Percentiles rank a stretch among this genome's conserved stretches.
These are phyloP conservation scores for Notiomystis cincta DNA, from an alignment of 2,113 vertebrate species.

Conservation along the genomic window DNA sequence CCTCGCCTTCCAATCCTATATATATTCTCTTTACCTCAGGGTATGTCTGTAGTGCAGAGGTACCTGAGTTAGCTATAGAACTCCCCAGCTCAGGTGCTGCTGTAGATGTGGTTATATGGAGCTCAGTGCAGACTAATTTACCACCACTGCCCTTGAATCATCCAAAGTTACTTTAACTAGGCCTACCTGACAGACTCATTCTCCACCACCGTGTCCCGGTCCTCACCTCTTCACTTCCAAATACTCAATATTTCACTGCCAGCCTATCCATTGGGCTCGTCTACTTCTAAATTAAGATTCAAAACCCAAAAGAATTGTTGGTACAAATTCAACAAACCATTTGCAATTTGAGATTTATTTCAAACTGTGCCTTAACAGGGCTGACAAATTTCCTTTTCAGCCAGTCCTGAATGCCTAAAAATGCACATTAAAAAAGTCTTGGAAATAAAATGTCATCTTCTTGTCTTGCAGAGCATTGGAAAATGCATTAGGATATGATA, in stretches of 20 bases:
- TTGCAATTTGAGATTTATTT: neutral
- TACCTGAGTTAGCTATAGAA: neutral
- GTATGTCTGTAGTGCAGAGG: neutral
- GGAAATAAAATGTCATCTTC: neutral
- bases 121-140: neutral
- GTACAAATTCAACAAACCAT: neutral
- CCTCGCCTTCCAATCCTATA: constrained; percentile 1
- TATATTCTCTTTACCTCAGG: constrained; percentile 31
- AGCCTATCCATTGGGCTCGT: neutral
- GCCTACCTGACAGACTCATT: neutral
- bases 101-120: neutral
- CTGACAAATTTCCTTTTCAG: neutral
- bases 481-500: neutral
- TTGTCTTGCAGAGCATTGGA: neutral
- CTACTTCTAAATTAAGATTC: neutral
- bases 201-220: neutral
- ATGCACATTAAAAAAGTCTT: neutral
- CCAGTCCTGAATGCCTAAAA: neutral
- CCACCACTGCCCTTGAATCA: neutral
- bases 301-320: neutral
- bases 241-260: neutral
- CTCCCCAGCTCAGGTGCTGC: neutral
- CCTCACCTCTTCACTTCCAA: neutral
- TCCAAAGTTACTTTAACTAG: neutral
- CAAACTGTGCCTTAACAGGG: neutral